Percentiles rank a stretch among this genome's conserved stretches.
These are phyloP conservation scores for Salpingus planirostris DNA, from an alignment of 2,888 invertebrate genomes.

Conservation along the genomic window DNA sequence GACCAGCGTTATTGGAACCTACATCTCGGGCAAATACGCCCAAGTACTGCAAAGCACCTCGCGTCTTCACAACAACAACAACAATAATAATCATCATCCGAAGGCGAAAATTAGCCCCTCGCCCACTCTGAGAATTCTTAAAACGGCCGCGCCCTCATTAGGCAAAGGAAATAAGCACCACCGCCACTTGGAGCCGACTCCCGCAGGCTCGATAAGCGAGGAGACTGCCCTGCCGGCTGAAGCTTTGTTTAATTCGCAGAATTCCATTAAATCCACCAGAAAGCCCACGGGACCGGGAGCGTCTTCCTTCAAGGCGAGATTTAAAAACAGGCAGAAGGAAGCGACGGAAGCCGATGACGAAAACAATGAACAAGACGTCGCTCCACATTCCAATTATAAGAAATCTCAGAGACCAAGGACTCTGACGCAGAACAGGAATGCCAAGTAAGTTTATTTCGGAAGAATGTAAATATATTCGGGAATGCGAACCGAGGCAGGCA, in stretches of 20 bases:
- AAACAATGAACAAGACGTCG: constrained; percentile 26
- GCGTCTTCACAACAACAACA: constrained; percentile 52
- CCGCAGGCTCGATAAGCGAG: constrained; percentile 47
- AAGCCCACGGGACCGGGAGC: constrained; percentile 44
- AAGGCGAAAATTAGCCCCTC: constrained; percentile 54
- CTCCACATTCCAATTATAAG: constrained; percentile 23
- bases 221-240: constrained; percentile 49
- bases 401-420: constrained; percentile 27
- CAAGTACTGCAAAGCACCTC: constrained; percentile 79
- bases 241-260: constrained; percentile 42
- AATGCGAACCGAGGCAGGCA: background rate
- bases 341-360: constrained; percentile 28
- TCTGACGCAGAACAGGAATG: constrained; percentile 34
- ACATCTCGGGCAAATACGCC: constrained; percentile 80
- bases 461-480: constrained; percentile 6
- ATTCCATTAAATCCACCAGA: constrained; percentile 43
- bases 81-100: constrained; percentile 36
- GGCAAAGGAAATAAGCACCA: constrained; percentile 42
- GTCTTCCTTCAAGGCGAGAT: constrained; percentile 38
- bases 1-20: constrained; percentile 83
- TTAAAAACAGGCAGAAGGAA: constrained; percentile 50
- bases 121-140: constrained; percentile 59
- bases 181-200: constrained; percentile 57
- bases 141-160: constrained; percentile 61
- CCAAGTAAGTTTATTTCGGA: constrained; percentile 36